Base-by-base conservation (phyloP, 2,888 invertebrate species). In the Cerastis leucographa region DNA sequence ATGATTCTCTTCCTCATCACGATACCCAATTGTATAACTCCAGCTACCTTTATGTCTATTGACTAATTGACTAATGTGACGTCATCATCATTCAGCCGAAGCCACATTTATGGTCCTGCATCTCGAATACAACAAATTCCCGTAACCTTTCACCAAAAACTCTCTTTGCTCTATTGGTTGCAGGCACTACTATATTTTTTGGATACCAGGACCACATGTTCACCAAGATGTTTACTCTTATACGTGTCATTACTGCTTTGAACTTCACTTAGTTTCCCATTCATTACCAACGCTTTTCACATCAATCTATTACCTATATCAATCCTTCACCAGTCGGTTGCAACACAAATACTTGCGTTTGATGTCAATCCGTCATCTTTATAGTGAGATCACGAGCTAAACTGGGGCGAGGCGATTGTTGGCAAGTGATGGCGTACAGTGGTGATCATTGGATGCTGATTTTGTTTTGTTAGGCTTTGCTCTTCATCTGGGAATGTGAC, bases 321-420 rank as follows among this genome's bases (percentile, higher is more conserved):
- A 56, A 56, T 51, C 29, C 67, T 66, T 22, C 40, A 56, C 35
- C 40, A 54, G 35, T 66, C n/a, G n/a, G 72, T 84, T 80, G 65
- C 75, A 70, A 80, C 74, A 85, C 65, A 65, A 76, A 84, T 71
- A 76, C 59, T 72, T 54, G 44, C 4, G 68, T 81, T 71, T 73
- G 81, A 81, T 85, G 75, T 73, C 76, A 78, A 89, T 90, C 74
- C 71, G 83, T 90, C 90, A 90, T 89, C 81, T 88, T 87, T 87
- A 89, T 88, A 59, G 81, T 46, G 22, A 11, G 19, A 78, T 87
- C 89, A 90, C 90, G 89, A 81, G 54, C 42, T 19, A n/a, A 83
- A 70, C 54, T 86, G 81, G 85, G 66, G 73, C 81, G 85, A 83
- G 74, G 83, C 78, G 78, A 83, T 80, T 81, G 75, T 83, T 72